Evolutionary conservation across 2,888 invertebrate species (phyloP), one percentile per base, ranked within the genome.

Genomic region (Sarcophaga caerulescens): DNA sequence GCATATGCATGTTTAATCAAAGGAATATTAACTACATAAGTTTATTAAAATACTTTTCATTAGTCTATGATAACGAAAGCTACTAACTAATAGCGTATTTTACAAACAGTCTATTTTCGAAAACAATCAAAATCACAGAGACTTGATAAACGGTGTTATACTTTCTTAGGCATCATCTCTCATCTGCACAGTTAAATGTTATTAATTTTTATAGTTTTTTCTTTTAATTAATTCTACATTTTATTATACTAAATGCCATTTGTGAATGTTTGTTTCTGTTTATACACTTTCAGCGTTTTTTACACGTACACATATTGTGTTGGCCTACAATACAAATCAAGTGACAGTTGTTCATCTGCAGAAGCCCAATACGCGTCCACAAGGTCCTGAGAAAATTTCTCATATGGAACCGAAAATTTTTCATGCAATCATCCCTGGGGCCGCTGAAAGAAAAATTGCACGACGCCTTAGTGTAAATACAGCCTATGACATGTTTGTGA

Each of bases 341-440:
- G 94, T 96, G 88, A 96, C 96, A 68, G 93, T 96, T 88, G 94
- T 96, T 66, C 94, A 95, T 90, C 95, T 96, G 90, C 95, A 95
- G 57, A 94, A 95, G 89, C 94, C 95, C 81, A 94, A 94, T 90
- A 92, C 91, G 68, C 94, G 94, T 89, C 92, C 93, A 87, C 92
- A 93, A 91, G 90, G 95, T 90, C 94, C 95, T 90, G 94, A 95
- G 93, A 94, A 96, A 94, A 93, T 95, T 76, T 94, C 94, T 84
- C 95, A 95, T 88, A 94, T 96, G 91, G 96, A 96, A 90, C 96
- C 96, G 73, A 95, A 95, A 91, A 93, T 94, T 89, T 90, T 93
- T 93, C 89, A 95, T 93, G 89, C 94, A 90, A 90, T 94, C 74
- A 92, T 93, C 85, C 93, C 93, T 8, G 93, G 93, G 19, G 90